Base-by-base conservation (phyloP, 1,140 invertebrate species). In the Adelges cooleyi region DNA sequence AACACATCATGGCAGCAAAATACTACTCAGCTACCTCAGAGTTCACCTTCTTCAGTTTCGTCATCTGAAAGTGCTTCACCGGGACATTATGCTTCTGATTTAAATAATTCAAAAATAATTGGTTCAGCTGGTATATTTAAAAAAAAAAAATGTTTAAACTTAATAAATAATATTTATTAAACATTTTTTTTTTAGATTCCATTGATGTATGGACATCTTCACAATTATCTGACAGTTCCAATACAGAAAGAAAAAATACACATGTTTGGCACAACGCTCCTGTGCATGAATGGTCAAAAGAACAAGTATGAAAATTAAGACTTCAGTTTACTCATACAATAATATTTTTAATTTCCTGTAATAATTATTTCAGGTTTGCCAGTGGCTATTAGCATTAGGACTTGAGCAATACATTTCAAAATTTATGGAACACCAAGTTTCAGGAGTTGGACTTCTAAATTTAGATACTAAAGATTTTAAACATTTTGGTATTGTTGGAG, bases 401-500 rank as follows among this genome's bases (percentile, higher is more conserved):
- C 74, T 95, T 72, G 90, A 94, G 70, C 83, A 89, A 49, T 87
- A 92, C 73, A 85, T 88, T 54, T 78, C 85, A 18, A 84, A 85
- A 68, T 95, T 97, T 74, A 81, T 86, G 49, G 86, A 92, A 68
- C 83, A 87, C 70, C 84, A 85, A 69, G 86, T 96, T 29, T 87
- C 87, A 72, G 94, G 94, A 10, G 79, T 82, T 22, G 83, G 86
- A 49, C 77, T 97, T 20, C 74, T 95, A 23, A 80, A 85, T 67
- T 77, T 96, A 25, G 91, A 92, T 71, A 90, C 90, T 1, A 82
- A 87, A 18, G 90, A 92, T 75, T 81, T 96, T 38, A 96, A 96
- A 79, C 81, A 83, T 66, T 78, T 93, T 38, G 90, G 90, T 23
- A 82, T 94, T 29, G 79, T 77, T 49, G 82, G 83, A 6, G 87